A percentile compares a stretch with the other conserved stretches of the same genome.
phyloP scores from a whole-genome alignment of 2,113 vertebrate genomes.

The Pterocles burchelli region DNA sequence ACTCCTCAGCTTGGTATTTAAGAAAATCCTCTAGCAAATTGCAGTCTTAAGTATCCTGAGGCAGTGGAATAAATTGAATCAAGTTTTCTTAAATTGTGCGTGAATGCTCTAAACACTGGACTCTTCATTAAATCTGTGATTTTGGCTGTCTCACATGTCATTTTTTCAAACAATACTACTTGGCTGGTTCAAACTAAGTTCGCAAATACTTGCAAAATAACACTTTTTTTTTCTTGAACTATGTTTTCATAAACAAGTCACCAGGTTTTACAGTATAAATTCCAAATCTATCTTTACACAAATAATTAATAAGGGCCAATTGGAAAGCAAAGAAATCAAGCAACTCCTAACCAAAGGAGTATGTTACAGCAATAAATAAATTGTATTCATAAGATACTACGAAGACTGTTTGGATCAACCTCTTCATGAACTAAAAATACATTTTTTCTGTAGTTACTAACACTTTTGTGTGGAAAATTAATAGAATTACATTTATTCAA shows the following conservation, averaged over 20 bases:
- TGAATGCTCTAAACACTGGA: neutral
- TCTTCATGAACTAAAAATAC: neutral
- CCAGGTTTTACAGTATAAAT: neutral
- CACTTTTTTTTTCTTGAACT: neutral
- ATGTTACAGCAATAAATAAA: neutral
- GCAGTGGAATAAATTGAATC: neutral
- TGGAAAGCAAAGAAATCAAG: neutral
- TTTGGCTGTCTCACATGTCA: neutral
- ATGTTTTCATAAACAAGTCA: neutral
- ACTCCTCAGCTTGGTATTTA: neutral
- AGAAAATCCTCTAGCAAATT: neutral
- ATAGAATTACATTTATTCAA: neutral
- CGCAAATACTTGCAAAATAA: neutral
- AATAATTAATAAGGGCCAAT: neutral
- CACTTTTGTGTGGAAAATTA: neutral
- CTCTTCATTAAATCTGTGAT: neutral
- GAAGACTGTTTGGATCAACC: neutral
- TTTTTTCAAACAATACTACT: neutral
- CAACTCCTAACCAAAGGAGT: rapidly evolving
- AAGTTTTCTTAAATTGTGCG: neutral
- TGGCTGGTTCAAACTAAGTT: neutral
- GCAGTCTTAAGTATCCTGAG: neutral
- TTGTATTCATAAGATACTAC: neutral
- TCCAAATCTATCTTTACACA: neutral
- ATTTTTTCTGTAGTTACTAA: neutral